Evolutionary conservation across 2,797 vertebrate species (phyloP), one percentile per base, ranked within the genome.

Genomic region (Takifugu ocellatus): DNA sequence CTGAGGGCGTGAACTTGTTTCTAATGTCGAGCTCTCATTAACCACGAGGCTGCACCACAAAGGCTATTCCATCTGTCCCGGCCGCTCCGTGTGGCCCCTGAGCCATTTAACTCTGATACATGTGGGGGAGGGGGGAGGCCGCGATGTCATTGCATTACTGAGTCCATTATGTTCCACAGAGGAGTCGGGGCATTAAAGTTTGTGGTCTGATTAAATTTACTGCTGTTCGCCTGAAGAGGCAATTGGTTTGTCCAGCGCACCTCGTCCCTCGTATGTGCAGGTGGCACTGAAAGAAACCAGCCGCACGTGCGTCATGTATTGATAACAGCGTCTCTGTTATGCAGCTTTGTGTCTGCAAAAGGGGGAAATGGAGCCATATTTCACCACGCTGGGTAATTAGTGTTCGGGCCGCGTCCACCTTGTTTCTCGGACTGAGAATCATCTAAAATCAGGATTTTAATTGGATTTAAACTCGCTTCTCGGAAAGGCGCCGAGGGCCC

Each of bases 121-220:
- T 85, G 71, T 86, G 83, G 16, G 44, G 17, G 77, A 76, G 66
- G 71, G 61, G 74, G 71, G 74, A 83, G 84, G 89, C 86, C 85
- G 84, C 83, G 79, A 86, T 88, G 89, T 87, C 79, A 81, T 85
- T 87, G 85, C 87, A 89, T 88, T 87, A 88, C 81, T 17, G 82
- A 84, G 75, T 89, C 83, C 87, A 88, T 89, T 90, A 87, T 69
- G 60, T 69, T 81, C 72, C 79, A 72, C 82, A 27, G 64, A 83
- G 84, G 85, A 86, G 57, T 62, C 64, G 57, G 21, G 61, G 70
- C 81, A 83, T 77, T 87, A 84, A 85, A 87, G 83, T 87, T 84
- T 89, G 87, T 83, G 81, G 84, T 85, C 84, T 88, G 82, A 90
- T 88, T 88, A 86, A 85, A 90, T 90, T 87, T 81, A 86, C 76